Conservation (phyloP, 1,140 invertebrate species). For the Eubasilissa regina region DNA sequence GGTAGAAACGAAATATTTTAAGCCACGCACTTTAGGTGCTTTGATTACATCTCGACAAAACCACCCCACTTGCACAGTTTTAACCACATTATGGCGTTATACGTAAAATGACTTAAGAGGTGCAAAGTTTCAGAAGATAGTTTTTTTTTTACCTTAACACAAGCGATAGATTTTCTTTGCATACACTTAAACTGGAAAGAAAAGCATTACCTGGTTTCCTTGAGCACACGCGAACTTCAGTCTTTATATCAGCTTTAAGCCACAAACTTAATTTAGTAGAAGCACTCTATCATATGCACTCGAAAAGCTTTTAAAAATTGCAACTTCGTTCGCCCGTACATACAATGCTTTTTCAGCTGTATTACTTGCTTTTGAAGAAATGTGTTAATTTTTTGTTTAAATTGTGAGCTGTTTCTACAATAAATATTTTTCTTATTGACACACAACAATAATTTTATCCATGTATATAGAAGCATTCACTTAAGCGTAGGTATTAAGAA, state of each 20-base stretch:
- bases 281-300: conserved; percentile 58
- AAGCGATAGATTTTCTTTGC: conserved; percentile 2
- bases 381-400: too few species aligned
- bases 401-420: too few species aligned
- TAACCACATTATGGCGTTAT: neutral
- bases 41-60: too few species aligned
- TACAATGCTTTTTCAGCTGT: conserved; percentile 1
- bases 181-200: neutral
- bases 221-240: neutral
- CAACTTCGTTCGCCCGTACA: conserved; percentile 19
- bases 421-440: too few species aligned
- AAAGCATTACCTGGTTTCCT: neutral
- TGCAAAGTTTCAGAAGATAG: conserved; percentile 15
- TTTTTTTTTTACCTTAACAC: conserved; percentile 1
- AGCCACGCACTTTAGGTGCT: too few species aligned
- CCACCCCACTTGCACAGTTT: neutral
- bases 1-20: too few species aligned
- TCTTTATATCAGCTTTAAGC: conserved; percentile 14
- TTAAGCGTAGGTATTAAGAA: too few species aligned
- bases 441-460: too few species aligned
- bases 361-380: too few species aligned
- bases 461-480: too few species aligned
- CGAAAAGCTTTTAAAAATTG: conserved; percentile 59
- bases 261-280: conserved; percentile 55
- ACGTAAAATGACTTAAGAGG: conserved; percentile 1